Conservation (phyloP, 2,888 invertebrate genomes). For the Euproctis similis region DNA sequence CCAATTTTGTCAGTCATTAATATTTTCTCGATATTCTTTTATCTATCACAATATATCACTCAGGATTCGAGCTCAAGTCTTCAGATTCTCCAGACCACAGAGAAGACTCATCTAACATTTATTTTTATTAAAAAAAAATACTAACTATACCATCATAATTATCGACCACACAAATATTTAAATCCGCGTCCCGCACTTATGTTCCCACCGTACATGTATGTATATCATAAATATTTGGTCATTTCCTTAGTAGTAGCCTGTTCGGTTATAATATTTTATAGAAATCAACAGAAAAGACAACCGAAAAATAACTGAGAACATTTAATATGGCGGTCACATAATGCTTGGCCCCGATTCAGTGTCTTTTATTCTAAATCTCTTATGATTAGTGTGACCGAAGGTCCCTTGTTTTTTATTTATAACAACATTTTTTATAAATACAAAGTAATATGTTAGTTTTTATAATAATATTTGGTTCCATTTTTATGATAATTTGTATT, state of each 20-base stretch:
- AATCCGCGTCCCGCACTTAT: slow-evolving; percentile 28
- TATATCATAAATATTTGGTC: slow-evolving; percentile 72
- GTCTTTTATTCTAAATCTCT: slow-evolving; percentile 60
- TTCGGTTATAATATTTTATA: slow-evolving; percentile 75
- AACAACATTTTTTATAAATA: slow-evolving; percentile 17
- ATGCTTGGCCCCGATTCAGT: slow-evolving; percentile 57
- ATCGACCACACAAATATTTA: neutral
- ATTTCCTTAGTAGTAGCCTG: slow-evolving; percentile 73
- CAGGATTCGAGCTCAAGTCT: too few species aligned
- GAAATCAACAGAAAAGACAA: slow-evolving; percentile 75
- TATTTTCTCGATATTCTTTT: too few species aligned
- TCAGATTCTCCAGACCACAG: too few species aligned
- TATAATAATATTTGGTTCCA: slow-evolving; percentile 19
- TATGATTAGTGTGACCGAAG: slow-evolving; percentile 55
- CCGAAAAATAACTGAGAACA: slow-evolving; percentile 64
- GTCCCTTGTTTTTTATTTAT: slow-evolving; percentile 19
- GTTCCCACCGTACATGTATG: slow-evolving; percentile 29
- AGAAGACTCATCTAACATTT: too few species aligned
- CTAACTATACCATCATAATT: too few species aligned
- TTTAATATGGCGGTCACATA: slow-evolving; percentile 63
- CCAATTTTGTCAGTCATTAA: too few species aligned
- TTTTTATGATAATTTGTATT: slow-evolving; percentile 17
- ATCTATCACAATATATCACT: too few species aligned
- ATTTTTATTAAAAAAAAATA: too few species aligned
- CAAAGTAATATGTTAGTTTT: slow-evolving; percentile 30